Percentiles rank a stretch among this genome's conserved stretches.
Evolutionary conservation across 1,140 invertebrate species (phyloP).

Genomic region (Drosophila ohnishii): DNA sequence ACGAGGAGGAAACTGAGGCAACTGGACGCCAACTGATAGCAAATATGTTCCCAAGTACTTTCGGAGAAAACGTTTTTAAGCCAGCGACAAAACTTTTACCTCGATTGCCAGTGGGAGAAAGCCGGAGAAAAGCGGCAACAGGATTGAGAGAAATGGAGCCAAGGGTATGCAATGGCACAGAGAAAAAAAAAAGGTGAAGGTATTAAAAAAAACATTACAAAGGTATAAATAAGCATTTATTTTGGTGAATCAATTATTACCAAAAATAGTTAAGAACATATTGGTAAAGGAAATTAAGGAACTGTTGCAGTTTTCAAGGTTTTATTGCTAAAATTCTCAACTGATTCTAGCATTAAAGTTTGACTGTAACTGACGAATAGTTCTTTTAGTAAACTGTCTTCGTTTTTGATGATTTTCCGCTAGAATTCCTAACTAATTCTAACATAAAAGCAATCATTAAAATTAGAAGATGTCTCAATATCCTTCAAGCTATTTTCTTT

Average conservation of each 20-base stretch:
- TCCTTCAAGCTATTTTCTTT: neutral
- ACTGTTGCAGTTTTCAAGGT: neutral
- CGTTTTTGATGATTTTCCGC: neutral
- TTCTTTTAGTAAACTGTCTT: too few species aligned
- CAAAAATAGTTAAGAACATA: neutral
- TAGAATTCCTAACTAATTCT: neutral
- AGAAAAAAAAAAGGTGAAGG: neutral
- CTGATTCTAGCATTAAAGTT: neutral
- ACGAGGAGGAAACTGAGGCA: conserved; percentile 31
- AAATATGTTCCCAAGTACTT: conserved; percentile 81
- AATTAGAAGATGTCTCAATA: too few species aligned
- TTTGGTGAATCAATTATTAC: neutral
- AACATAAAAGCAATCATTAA: too few species aligned
- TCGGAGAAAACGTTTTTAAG: conserved; percentile 74
- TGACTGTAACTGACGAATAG: too few species aligned
- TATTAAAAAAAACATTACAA: too few species aligned
- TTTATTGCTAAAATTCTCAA: neutral
- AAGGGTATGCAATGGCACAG: conserved; percentile 13
- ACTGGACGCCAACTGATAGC: conserved; percentile 80
- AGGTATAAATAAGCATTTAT: neutral
- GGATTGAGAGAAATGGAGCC: conserved; percentile 17
- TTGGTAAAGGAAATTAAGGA: neutral
- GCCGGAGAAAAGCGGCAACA: conserved; percentile 16
- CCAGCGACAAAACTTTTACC: conserved; percentile 77
- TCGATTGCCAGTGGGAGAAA: conserved; percentile 45